Base-by-base conservation (phyloP, 2,888 invertebrate species). In the Phlogophora meticulosa region DNA sequence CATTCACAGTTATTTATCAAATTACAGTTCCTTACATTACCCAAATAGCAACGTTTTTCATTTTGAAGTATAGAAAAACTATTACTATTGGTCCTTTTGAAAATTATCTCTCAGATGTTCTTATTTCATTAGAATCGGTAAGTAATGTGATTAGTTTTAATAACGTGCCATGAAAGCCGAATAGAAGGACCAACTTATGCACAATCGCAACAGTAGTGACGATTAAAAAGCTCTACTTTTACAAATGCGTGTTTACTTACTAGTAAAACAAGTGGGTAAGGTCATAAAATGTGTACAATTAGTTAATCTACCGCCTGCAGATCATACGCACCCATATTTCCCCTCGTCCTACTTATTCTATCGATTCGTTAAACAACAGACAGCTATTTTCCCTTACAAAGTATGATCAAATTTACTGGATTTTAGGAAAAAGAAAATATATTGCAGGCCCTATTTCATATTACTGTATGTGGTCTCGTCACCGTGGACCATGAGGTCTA, bases 221-320 rank as follows among this genome's bases (percentile, higher is more conserved):
- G 28, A 28, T 28, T 2, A 4, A 28, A 28, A 28, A 28, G 28
- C 28, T 28, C 28, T 28, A 20, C 4, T 4, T 43, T 20, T 11
- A 11, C 11, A 13, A 22, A 10, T 22, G 13, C 4, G 20, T 15
- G 28, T 4, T 28, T 4, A 28, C 28, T 28, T 28, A 28, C 28
- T 28, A 24, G 36, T 36, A 1, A 34, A 38, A 52, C 17, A 36
- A 2, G 15, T 20, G 20, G 34, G 36, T 5, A 20, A 13, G 28
- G n/a, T 4, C 57, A 45, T 71, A 55, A 59, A 36, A 45, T 15
- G 15, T 22, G 3, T 28, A 22, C 62, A 67, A 72, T 77, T 66
- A 73, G 20, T 62, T 67, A 70, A 78, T 78, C 64, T 70, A 62
- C 78, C 80, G 43, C 80, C 80, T 67, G 60, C 55, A 49, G 78